Base-by-base conservation (phyloP, 2,113 vertebrate genomes). In the Laticauda colubrina region DNA sequence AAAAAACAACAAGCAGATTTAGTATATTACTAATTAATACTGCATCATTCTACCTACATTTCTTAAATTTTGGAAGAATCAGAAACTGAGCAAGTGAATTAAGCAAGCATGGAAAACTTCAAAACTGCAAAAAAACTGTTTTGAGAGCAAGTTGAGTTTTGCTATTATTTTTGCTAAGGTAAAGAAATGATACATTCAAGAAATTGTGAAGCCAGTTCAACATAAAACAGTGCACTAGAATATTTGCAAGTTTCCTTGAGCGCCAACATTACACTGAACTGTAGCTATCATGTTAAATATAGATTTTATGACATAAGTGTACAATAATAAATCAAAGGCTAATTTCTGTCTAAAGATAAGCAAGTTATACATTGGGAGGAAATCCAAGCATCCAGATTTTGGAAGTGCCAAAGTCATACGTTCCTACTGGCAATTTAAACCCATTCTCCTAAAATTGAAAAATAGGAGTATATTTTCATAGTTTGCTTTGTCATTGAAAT, bases 401-500 rank as follows among this genome's bases (percentile, higher is more conserved):
- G 93, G 94, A 94, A 43, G 93, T 93, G 39, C 92, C 55, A 90
- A 94, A 94, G 45, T 93, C 93, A 89, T 95, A 92, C 5, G 2
- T 90, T 93, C 94, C 81, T 93, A 24, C 93, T 91, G 94, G 93
- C 90, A 51, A 91, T 94, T 91, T 93, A 90, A 54, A 85, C 91
- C 94, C 93, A 94, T 94, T 90, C 94, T 93, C 92, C 90, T 90
- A 57, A 55, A 94, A 89, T 94, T 57, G 29, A 55, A 95, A 20
- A 93, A 93, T 29, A 21, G 95, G 94, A 93, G 94, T 95, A 94
- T 55, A 39, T 94, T 95, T 94, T 88, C 91, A 54, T 59, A 90
- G 92, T 95, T 95, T 93, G 92, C 93, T 97, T 97, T 93, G 57
- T 94, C 95, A 0, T 20, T 92, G 90, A 92, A 89, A 61, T 88